These are phyloP conservation scores for Eremobia ochroleuca DNA, from an alignment of 2,888 invertebrate genomes.

Conservation along the genomic window DNA sequence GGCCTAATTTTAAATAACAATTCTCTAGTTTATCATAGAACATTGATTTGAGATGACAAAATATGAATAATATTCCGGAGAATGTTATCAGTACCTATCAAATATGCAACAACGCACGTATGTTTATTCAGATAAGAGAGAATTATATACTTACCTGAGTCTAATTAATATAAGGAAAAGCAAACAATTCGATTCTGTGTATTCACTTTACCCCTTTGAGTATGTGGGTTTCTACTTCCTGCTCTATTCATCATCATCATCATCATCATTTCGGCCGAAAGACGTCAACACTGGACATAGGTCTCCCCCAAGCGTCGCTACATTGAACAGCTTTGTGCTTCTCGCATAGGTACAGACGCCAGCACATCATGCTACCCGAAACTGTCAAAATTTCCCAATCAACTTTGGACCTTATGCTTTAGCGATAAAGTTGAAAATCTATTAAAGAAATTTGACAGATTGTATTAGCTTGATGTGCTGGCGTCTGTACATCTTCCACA, in stretches of 20 bases:
- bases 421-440: too few relatives aligned
- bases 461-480: too few relatives aligned
- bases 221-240: not conserved
- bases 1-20: slow-evolving; percentile 30
- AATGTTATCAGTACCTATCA: slow-evolving; percentile 28
- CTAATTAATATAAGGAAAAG: slow-evolving; percentile 21
- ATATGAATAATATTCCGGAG: slow-evolving; percentile 26
- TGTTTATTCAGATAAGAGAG: slow-evolving; percentile 42
- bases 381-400: too few relatives aligned
- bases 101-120: slow-evolving; percentile 39
- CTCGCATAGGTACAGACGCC: not conserved
- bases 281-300: not conserved
- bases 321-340: not conserved
- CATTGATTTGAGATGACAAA: slow-evolving; percentile 39
- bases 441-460: too few relatives aligned
- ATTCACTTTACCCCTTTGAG: not conserved
- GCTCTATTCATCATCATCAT: not conserved
- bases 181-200: slow-evolving; percentile 26
- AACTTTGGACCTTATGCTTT: too few relatives aligned
- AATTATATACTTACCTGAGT: slow-evolving; percentile 31
- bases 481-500: not conserved
- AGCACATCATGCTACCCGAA: too few relatives aligned
- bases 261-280: not conserved
- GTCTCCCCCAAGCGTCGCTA: too few relatives aligned
- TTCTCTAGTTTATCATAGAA: slow-evolving; percentile 30